phyloP scores from a whole-genome alignment of 2,888 invertebrate genomes.

The Tromatobia lineatoria region DNA sequence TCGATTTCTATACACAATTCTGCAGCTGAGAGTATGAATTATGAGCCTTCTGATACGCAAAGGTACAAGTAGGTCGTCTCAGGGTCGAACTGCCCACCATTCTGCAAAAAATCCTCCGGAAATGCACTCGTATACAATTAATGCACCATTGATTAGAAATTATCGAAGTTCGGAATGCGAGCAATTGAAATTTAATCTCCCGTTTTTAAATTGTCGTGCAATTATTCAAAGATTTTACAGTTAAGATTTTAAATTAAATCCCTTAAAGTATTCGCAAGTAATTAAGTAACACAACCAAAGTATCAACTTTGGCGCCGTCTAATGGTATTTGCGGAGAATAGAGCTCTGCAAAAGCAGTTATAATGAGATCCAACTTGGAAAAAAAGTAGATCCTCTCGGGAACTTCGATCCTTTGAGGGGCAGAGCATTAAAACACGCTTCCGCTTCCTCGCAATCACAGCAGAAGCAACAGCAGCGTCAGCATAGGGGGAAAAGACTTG shows the following conservation, averaged over 20 bases:
- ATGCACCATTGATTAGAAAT: constrained; percentile 53
- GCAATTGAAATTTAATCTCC: neutral
- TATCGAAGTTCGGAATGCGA: constrained; percentile 21
- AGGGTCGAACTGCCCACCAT: constrained; percentile 63
- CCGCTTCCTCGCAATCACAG: constrained; percentile 64
- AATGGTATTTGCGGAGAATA: neutral
- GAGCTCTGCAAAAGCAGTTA: constrained; percentile 29
- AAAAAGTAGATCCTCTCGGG: constrained; percentile 42
- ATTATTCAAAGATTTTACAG: neutral
- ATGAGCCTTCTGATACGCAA: constrained; percentile 54
- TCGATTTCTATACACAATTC: constrained; percentile 41
- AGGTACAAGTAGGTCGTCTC: constrained; percentile 59
- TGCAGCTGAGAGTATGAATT: constrained; percentile 48
- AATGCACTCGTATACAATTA: constrained; percentile 53
- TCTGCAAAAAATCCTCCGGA: constrained; percentile 51
- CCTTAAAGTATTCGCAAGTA: neutral
- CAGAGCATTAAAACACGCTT: constrained; percentile 57
- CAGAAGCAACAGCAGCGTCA: constrained; percentile 7
- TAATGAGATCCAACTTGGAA: constrained; percentile 34
- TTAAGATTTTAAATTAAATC: too few species aligned
- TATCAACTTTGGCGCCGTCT: neutral
- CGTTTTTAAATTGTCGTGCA: neutral
- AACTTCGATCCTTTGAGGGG: constrained; percentile 53
- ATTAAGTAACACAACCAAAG: neutral
- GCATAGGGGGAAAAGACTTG: constrained; percentile 23